Base-by-base conservation (phyloP, 2,113 vertebrate species). In the Chamaea fasciata region DNA sequence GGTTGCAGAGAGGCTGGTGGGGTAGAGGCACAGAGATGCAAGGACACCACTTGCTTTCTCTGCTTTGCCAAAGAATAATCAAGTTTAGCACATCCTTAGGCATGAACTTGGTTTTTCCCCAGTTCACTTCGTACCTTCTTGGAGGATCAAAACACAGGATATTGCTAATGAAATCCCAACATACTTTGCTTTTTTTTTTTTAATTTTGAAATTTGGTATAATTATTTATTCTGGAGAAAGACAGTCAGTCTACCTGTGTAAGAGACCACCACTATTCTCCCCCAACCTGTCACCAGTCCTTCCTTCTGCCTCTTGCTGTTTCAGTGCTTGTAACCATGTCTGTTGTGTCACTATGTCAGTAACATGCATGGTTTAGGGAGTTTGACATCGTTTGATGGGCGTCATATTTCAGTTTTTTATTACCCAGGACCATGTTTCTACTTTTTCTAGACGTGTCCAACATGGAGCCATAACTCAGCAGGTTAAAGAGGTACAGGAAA, bases 41-140 rank as follows among this genome's bases (percentile, higher is more conserved):
- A 76, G 55, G 8, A 71, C 96, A 91, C 90, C 94, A 90, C 83
- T 97, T 97, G 96, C 70, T 95, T 97, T 96, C 89, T 92, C n/a
- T 79, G 30, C 79, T 91, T 91, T 74, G 80, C 83, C 94, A n/a
- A 39, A 88, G 94, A 95, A 90, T 83, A 90, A 96, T 94, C 53
- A 31, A 84, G 92, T 95, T 93, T 85, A 91, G 64, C 53, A 44
- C 42, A 46, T 92, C 81, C 41, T 67, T 35, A 53, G 64, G 90
- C 42, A 33, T 52, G 31, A 95, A 94, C 95, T 65, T 94, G 86
- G 39, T 92, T 95, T 97, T 93, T 55, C 52, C 55, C 11, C 92
- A 57, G 82, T 90, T 97, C 44, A 55, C 57, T 86, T 95, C 59
- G 20, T 89, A 52, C 24, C 27, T 90, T 63, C 31, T 47, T 89